Evolutionary conservation across 2,888 invertebrate genomes (phyloP), one percentile per base, ranked within the genome.

Genomic region (Griposia aprilina): DNA sequence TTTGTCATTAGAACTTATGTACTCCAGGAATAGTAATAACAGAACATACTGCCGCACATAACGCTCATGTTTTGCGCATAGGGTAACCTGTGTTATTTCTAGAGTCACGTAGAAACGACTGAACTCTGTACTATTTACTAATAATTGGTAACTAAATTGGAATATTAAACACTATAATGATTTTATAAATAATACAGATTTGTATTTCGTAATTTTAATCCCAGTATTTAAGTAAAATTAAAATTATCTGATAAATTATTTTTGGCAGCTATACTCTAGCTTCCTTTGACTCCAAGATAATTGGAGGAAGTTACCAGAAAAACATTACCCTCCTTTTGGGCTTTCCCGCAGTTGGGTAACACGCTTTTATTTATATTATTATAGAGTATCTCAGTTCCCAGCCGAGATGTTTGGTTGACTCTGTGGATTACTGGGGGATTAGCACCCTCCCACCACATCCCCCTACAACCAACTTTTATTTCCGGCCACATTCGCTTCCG

Each of bases 391-490:
- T 74, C 80, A 77, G 78, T 88, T 81, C 78, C 76, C 73, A 67
- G 57, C 75, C 76, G 72, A 85, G 75, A 67, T 74, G 74, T 77
- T 57, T 68, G 45, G 74, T 66, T 26, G 59, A 72, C 76, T 76
- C 73, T 26, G 55, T 77, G 84, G 76, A 78, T 87, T 84, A 82
- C 84, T 80, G 72, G 68, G 66, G 78, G 81, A 85, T 88, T 86
- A 85, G 62, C 78, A 74, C 68, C 57, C 69, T 17, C 6, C 17
- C 13, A 45, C 17, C 13, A 45, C 73, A n/a, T 57, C 70, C 57
- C 62, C 65, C 45, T 7, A 67, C 84, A 71, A 66, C 60, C 82
- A 81, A 87, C 86, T 86, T 88, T 88, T 88, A 86, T 87, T 84
- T 86, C 87, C 85, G 83, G 63, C 30, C 63, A 50, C 70, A 72